phyloP scores from a whole-genome alignment of 2,113 vertebrate species.

The Burhinus oedicnemus region DNA sequence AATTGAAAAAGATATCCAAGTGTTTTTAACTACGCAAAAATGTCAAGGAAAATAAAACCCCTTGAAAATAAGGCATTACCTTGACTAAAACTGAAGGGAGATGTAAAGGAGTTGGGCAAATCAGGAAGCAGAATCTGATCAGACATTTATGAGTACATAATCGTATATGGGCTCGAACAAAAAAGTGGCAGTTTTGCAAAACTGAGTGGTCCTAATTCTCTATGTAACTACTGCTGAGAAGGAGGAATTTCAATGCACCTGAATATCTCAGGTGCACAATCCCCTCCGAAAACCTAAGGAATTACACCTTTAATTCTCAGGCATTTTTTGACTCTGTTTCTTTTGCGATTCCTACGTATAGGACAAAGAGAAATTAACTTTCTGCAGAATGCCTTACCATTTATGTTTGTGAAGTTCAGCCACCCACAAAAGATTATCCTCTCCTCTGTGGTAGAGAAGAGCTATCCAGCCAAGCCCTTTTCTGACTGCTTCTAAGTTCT shows the following conservation, averaged over 20 bases:
- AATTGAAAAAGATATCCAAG: not conserved
- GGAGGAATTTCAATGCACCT: not conserved
- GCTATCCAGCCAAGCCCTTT: not conserved
- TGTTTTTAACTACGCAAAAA: not conserved
- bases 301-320: not conserved
- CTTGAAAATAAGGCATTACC: not conserved
- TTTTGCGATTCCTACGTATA: not conserved
- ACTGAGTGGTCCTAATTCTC: not conserved
- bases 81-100: not conserved
- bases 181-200: not conserved
- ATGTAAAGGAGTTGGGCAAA: not conserved
- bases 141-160: not conserved
- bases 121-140: not conserved
- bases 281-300: not conserved
- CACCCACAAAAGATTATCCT: not conserved
- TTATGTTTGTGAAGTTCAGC: not conserved
- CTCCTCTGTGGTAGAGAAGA: not conserved
- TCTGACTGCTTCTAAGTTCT: not conserved
- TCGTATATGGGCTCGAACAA: not conserved
- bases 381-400: not conserved
- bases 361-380: not conserved
- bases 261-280: not conserved
- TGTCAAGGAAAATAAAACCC: not conserved
- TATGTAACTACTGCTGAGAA: not conserved
- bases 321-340: not conserved